Evolutionary conservation across 2,797 vertebrate species (phyloP), one percentile per base, ranked within the genome.

Genomic region (Bucorvus abyssinicus): DNA sequence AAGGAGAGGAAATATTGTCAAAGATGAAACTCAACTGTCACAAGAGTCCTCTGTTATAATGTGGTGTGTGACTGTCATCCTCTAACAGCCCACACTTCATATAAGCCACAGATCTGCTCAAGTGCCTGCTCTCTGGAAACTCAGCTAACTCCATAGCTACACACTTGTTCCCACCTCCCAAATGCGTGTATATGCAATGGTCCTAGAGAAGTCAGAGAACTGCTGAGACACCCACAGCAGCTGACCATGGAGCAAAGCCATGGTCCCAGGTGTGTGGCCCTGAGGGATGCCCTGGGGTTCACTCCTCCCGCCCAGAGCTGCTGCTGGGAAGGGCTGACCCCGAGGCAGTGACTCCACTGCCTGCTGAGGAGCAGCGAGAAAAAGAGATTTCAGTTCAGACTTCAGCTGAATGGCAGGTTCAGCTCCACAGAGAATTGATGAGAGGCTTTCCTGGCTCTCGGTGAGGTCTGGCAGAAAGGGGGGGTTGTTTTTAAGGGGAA

Each of bases 1-100:
- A 89, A 85, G 32, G 49, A 88, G 57, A 64, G 26, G 38, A 88
- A 87, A 57, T 65, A 3, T 92, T 87, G 75, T 74, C 19, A 38
- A 10, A 45, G 40, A 77, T 65, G 81, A 32, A 87, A 61, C n/a
- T 80, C 53, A 71, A 27, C 65, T 71, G 16, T 65, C 42, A 17
- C 52, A 75, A 81, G 68, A 87, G 80, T 89, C 14, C 9, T 73
- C 26, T 89, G 64, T 68, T 84, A 59, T 16, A 49, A 61, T 7
- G 38, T 42, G 19, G 23, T 21, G 23, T 75, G 21, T 85, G 63
- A 87, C 23, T 0, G 1, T 34, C 22, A 36, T 68, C 42, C 15
- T 83, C n/a, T 67, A 69, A 36, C 13, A 61, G 27, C 29, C 23
- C 26, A 70, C n/a, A 45, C 56, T 36, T 87, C n/a, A 8, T 38